Evolutionary conservation across 2,797 vertebrate genomes (phyloP).

Genomic region (Simalia tracyae): DNA sequence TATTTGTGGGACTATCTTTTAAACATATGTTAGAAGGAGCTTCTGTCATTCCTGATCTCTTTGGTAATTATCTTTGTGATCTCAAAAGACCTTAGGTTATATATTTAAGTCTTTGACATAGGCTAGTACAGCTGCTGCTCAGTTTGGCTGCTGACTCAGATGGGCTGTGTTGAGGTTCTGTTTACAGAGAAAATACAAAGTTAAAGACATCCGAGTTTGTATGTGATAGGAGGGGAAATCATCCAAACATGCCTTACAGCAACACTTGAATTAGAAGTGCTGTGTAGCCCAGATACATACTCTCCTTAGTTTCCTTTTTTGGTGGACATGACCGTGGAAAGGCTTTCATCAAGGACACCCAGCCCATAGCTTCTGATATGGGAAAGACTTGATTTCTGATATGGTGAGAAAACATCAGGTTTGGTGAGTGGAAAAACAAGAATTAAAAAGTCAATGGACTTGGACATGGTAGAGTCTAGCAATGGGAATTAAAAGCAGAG

Average conservation of each 20-base stretch:
- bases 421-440: background rate
- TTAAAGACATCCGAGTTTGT: constrained; percentile 61
- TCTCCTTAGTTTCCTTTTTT: constrained; percentile 58
- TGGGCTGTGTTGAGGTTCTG: constrained; percentile 56
- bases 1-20: constrained; percentile 1
- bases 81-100: constrained; percentile 56
- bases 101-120: constrained; percentile 54
- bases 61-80: constrained; percentile 53
- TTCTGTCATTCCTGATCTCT: constrained; percentile 57
- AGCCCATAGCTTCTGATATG: background rate
- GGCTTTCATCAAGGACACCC: constrained; percentile 27
- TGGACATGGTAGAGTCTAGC: background rate
- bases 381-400: background rate
- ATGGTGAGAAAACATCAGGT: background rate
- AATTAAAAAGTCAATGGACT: background rate
- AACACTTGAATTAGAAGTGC: constrained; percentile 55
- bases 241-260: constrained; percentile 46
- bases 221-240: constrained; percentile 33
- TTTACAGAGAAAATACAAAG: constrained; percentile 60
- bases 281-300: constrained; percentile 48
- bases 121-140: constrained; percentile 27
- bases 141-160: constrained; percentile 69
- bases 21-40: constrained; percentile 35
- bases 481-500: background rate
- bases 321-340: constrained; percentile 56